Evolutionary conservation across 2,797 vertebrate genomes (phyloP).

Genomic region (Fringilla coelebs): DNA sequence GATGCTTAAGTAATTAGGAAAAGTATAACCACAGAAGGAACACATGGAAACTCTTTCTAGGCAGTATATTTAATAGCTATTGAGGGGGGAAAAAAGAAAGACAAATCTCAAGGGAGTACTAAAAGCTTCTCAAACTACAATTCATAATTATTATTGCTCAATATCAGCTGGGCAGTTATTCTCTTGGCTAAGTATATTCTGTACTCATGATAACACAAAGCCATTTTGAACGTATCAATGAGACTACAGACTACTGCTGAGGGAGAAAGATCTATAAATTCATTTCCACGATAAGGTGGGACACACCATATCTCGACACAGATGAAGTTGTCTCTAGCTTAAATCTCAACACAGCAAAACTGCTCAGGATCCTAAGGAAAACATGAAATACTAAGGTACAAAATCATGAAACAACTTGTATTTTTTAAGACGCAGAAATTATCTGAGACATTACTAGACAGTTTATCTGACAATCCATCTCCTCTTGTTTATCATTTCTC

Average conservation of each 20-base stretch:
- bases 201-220: background rate
- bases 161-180: background rate
- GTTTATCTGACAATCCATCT: background rate
- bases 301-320: background rate
- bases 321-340: background rate
- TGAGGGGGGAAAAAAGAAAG: accelerated
- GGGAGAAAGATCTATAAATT: background rate
- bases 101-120: background rate
- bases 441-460: background rate
- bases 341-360: background rate
- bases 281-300: background rate
- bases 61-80: background rate
- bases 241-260: background rate
- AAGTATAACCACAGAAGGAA: background rate
- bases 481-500: background rate
- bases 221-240: background rate
- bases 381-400: background rate
- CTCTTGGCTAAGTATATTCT: background rate
- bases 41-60: background rate
- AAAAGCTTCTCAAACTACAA: background rate
- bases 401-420: background rate
- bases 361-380: background rate
- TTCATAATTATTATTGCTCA: background rate
- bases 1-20: background rate
- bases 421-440: background rate